These are phyloP conservation scores for Theodoxus fluviatilis DNA, from an alignment of 2,888 invertebrate genomes.

Conservation along the genomic window DNA sequence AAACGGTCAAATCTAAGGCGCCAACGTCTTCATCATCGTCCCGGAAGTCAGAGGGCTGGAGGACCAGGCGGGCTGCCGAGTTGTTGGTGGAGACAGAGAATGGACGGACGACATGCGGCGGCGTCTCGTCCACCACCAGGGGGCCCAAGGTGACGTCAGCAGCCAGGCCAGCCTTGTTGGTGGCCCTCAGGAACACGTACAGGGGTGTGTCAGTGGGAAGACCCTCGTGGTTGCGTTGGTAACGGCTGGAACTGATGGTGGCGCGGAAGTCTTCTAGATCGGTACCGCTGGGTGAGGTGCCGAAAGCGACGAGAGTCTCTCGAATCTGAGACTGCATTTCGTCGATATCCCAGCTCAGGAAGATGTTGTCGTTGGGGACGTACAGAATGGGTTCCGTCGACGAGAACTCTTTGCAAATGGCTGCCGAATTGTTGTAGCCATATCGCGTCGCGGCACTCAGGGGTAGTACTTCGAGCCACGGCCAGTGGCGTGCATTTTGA, in stretches of 20 bases:
- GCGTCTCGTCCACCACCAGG: constrained; percentile 39
- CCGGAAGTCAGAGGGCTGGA: too few species aligned
- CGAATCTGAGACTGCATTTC: constrained; percentile 40
- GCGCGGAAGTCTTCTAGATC: constrained; percentile 32
- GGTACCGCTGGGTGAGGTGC: constrained; percentile 25
- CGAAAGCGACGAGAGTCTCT: constrained; percentile 36
- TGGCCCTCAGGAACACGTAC: constrained; percentile 33
- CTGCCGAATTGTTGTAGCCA: too few species aligned
- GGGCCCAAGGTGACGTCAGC: constrained; percentile 33
- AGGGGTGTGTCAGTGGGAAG: constrained; percentile 31
- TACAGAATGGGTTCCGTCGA: constrained; percentile 28
- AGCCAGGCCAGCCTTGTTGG: constrained; percentile 37
- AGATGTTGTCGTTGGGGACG: constrained; percentile 35
- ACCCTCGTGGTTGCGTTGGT: constrained; percentile 32
- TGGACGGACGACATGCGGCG: constrained; percentile 30
- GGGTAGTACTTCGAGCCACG: too few species aligned
- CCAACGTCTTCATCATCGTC: too few species aligned
- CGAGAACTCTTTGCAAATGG: too few species aligned
- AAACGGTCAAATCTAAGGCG: too few species aligned
- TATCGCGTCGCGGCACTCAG: too few species aligned
- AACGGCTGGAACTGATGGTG: constrained; percentile 30
- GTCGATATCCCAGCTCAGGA: constrained; percentile 34
- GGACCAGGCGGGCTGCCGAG: too few species aligned
- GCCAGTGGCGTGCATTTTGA: too few species aligned
- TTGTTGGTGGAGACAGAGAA: constrained; percentile 24